These are phyloP conservation scores for Saccopteryx leptura DNA, from an alignment of 2,113 vertebrate genomes.

Conservation along the genomic window DNA sequence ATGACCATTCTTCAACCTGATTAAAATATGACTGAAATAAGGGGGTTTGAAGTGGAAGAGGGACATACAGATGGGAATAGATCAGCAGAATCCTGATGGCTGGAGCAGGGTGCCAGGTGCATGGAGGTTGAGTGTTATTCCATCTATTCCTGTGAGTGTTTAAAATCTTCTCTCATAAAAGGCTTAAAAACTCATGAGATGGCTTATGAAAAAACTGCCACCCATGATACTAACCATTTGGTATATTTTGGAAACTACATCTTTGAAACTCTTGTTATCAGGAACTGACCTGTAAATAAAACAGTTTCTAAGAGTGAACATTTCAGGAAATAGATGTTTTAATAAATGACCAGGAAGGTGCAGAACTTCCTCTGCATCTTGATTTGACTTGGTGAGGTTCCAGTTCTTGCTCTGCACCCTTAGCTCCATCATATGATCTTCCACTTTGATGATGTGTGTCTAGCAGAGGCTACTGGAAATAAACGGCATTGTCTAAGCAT, in stretches of 20 bases:
- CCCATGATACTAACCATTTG: neutral
- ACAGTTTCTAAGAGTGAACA: neutral
- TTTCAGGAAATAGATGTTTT: conserved; percentile 2
- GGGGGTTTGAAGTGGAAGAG: neutral
- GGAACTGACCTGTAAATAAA: neutral
- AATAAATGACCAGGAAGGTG: neutral
- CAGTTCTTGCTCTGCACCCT: neutral
- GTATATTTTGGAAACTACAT: neutral
- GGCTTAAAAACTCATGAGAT: neutral
- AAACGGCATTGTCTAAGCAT: neutral
- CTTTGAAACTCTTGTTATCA: neutral
- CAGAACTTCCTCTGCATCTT: neutral
- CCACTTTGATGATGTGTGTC: neutral
- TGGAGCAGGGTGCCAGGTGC: accelerated
- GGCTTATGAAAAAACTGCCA: neutral
- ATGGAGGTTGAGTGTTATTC: neutral
- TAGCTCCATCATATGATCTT: neutral
- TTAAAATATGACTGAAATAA: neutral
- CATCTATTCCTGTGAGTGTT: neutral
- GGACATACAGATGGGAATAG: neutral
- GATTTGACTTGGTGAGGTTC: neutral
- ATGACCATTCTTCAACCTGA: neutral
- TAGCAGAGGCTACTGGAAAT: neutral
- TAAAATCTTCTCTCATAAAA: neutral
- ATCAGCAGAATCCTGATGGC: neutral